Percentiles rank a stretch among this genome's conserved stretches.
Conservation (phyloP, 2,888 invertebrate species). For the Limenitis camilla region DNA sequence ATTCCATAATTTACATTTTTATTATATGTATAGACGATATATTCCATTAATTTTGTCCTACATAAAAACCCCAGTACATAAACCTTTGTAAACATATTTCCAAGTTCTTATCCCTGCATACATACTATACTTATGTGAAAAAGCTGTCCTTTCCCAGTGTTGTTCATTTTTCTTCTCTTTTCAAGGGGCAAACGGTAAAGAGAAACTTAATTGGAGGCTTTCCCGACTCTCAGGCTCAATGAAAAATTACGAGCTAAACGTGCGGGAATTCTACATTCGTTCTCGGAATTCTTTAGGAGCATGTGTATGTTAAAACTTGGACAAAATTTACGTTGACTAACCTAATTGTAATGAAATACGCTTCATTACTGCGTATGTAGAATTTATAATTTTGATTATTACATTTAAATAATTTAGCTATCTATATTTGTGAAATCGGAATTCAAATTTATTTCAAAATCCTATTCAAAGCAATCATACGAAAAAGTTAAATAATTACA, state of each 20-base stretch:
- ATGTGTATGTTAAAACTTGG: slow-evolving; percentile 41
- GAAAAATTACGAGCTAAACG: slow-evolving; percentile 74
- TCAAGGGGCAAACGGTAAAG: slow-evolving; percentile 64
- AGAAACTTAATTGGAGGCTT: slow-evolving; percentile 75
- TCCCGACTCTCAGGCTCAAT: slow-evolving; percentile 70
- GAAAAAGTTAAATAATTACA: no score
- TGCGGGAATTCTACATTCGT: slow-evolving; percentile 64
- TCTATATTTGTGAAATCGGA: no score
- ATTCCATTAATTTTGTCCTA: no score
- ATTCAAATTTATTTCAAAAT: no score
- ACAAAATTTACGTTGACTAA: slow-evolving; percentile 50
- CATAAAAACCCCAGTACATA: not conserved
- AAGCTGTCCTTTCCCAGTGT: slow-evolving; percentile 55
- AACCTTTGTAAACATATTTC: not conserved
- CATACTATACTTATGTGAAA: slow-evolving; percentile 29
- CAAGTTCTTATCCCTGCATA: not conserved
- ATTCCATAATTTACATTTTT: no score
- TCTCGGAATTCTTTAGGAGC: slow-evolving; percentile 48
- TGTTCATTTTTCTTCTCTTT: slow-evolving; percentile 69
- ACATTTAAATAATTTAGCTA: not conserved
- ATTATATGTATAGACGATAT: no score
- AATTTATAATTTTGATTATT: not conserved
- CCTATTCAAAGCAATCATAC: no score
- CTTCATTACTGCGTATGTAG: not conserved
- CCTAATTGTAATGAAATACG: slow-evolving; percentile 12